phyloP scores from a whole-genome alignment of 2,888 invertebrate genomes.

The Xylota segnis region DNA sequence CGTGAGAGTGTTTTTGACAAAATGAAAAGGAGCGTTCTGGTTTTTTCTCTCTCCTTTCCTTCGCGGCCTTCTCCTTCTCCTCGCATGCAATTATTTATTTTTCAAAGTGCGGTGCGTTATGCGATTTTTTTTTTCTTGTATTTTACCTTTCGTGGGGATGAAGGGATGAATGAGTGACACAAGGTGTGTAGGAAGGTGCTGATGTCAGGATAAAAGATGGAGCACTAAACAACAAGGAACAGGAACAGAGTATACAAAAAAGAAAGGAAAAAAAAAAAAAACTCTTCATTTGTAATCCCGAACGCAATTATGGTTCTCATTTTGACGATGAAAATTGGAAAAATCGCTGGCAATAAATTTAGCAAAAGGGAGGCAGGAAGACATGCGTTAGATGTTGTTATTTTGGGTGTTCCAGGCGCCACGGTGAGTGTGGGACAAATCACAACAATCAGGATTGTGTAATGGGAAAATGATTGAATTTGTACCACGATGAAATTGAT shows the following conservation, averaged over 20 bases:
- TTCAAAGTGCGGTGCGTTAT: constrained; percentile 57
- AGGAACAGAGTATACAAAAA: not conserved
- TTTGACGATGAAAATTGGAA: constrained; percentile 72
- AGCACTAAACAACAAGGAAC: constrained; percentile 37
- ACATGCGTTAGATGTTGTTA: constrained; percentile 52
- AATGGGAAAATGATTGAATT: constrained; percentile 73
- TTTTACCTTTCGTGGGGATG: constrained; percentile 13
- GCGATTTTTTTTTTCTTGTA: constrained; percentile 16
- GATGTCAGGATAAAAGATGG: constrained; percentile 45
- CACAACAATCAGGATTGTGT: constrained; percentile 69
- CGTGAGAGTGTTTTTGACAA: constrained; percentile 70
- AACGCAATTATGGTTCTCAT: constrained; percentile 72
- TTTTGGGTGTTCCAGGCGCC: constrained; percentile 25
- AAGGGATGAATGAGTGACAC: constrained; percentile 47
- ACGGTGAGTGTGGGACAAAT: constrained; percentile 58
- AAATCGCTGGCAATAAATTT: constrained; percentile 73
- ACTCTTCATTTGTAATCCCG: constrained; percentile 65
- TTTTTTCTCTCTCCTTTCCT: constrained; percentile 15
- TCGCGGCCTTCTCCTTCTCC: constrained; percentile 3
- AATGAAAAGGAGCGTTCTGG: constrained; percentile 33
- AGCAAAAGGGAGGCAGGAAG: constrained; percentile 3
- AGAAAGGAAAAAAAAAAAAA: constrained; percentile 17
- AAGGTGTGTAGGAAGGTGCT: constrained; percentile 40
- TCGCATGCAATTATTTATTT: constrained; percentile 73
- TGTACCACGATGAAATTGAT: constrained; percentile 60